Evolutionary conservation across 2,113 vertebrate species (phyloP).

Genomic region (Hippotragus niger): DNA sequence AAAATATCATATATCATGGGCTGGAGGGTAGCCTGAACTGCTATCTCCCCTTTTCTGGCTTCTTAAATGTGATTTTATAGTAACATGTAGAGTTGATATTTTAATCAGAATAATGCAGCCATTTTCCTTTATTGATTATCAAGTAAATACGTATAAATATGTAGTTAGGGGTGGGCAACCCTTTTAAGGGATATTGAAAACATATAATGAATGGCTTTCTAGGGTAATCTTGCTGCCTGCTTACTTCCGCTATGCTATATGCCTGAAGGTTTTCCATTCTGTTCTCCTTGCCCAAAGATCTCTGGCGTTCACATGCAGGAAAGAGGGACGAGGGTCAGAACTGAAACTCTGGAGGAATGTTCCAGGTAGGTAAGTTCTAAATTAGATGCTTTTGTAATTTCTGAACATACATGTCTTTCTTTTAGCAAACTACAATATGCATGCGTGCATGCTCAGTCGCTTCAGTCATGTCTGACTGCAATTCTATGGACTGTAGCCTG

Average conservation of each 20-base stretch:
- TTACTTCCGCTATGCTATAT: slow-evolving; percentile 53
- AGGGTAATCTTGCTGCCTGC: slow-evolving; percentile 66
- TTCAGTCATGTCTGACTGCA: neutral
- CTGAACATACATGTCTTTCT: neutral
- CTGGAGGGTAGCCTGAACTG: slow-evolving; percentile 73
- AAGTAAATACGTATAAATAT: slow-evolving; percentile 90
- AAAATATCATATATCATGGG: slow-evolving; percentile 91
- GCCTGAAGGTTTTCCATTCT: slow-evolving; percentile 40
- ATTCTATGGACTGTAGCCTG: neutral
- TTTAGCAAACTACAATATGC: neutral
- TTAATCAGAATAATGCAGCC: slow-evolving; percentile 90
- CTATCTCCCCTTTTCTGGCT: slow-evolving; percentile 71
- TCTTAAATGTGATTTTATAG: slow-evolving; percentile 81
- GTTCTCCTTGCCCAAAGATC: slow-evolving; percentile 49
- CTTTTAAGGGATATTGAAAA: slow-evolving; percentile 86
- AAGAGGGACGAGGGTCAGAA: neutral
- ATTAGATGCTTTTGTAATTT: slow-evolving; percentile 45
- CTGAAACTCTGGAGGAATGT: neutral
- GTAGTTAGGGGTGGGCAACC: slow-evolving; percentile 83
- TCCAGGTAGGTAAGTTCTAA: neutral
- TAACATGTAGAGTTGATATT: slow-evolving; percentile 77
- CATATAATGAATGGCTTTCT: slow-evolving; percentile 81
- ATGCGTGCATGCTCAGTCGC: neutral
- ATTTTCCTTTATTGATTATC: slow-evolving; percentile 89
- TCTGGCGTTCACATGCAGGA: slow-evolving; percentile 32